Base-by-base conservation (phyloP, 2,113 vertebrate genomes). In the Etheostoma spectabile region DNA sequence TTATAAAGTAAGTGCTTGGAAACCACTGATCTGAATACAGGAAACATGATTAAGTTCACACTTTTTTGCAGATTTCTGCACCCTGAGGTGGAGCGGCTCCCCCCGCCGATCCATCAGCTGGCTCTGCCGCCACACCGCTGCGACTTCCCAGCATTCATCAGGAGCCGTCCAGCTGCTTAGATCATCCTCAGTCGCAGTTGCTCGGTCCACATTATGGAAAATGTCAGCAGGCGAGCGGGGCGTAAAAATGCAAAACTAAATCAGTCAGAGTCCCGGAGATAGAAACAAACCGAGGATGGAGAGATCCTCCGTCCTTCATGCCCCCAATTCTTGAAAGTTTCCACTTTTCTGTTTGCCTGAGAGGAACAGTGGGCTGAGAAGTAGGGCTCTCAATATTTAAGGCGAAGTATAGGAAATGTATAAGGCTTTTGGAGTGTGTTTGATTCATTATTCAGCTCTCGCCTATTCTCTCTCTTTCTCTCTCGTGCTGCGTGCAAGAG, bases 401-500 rank as follows among this genome's bases (percentile, higher is more conserved):
- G 88, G 89, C 87, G 62, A 93, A 91, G 83, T 89, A 80, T 72
- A 78, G 80, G 70, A 88, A 90, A 85, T 66, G 85, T 81, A 84
- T 51, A 82, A 84, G 80, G 77, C 74, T 83, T 83, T 53, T 57
- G 65, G 67, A 83, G 84, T 67, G 81, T 55, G 85, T 93, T 92
- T 93, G 93, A 93, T 94, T 94, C 84, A 93, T 94, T 93, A 93
- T 93, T 94, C 90, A 93, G 86, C 82, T 68, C 85, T 76, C 33
- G 85, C 71, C 83, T 87, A 68, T 89, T 88, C 80, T 86, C 79
- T 80, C 62, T 49, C 64, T 79, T 78, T 71, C 82, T 57, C 65
- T 77, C 69, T 77, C 49, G 45, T 79, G 86, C 91, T 92, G 89
- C 55, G 76, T 88, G 82, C 59, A 6, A 45, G 77, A 91, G 91